Base-by-base conservation (phyloP, 2,888 invertebrate species). In the Trissolcus brochymenae region DNA sequence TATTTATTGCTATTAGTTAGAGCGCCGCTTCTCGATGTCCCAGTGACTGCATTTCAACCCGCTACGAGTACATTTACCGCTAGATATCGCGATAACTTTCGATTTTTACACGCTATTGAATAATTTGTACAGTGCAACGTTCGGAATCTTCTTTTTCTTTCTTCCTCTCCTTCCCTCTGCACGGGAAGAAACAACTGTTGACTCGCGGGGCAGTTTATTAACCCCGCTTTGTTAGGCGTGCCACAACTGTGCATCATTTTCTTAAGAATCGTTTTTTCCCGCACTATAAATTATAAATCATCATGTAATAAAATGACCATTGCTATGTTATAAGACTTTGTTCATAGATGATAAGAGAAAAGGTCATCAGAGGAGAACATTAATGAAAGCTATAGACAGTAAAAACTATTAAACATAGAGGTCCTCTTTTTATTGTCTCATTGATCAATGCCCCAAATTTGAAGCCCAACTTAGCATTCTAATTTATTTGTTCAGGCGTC, bases 1-100 rank as follows among this genome's bases (percentile, higher is more conserved):
- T 76, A 79, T 79, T 79, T 76, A 79, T 73, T 65, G 57, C 54
- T 65, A 77, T 72, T 71, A 75, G 75, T 71, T 64, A 59, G 62
- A 71, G 65, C 21, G 66, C 57, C 35, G 61, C 56, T 75, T 68
- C 68, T 62, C 65, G 71, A 60, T 79, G 73, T 53, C 76, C 76
- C 68, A 79, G 66, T 79, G 73, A 76, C 72, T 68, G 60, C 57
- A 41, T 4, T 70, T 76, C 70, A 73, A 77, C 72, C 55, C 68
- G 64, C 73, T 66, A 66, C 51, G 70, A 73, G 77, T 73, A 70
- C 72, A 54, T 73, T 73, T 68, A 77, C 77, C 72, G 76, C 68
- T 46, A 51, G 19, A 46, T 62, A 54, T 56, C 60, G 56, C 46
- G 62, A 67, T 74, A 57, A 67, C 77, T 72, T 72, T 72, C 68